A percentile compares a stretch with the other conserved stretches of the same genome.
phyloP scores from a whole-genome alignment of 2,888 invertebrate species.

The Phrixothrix hirtus region DNA sequence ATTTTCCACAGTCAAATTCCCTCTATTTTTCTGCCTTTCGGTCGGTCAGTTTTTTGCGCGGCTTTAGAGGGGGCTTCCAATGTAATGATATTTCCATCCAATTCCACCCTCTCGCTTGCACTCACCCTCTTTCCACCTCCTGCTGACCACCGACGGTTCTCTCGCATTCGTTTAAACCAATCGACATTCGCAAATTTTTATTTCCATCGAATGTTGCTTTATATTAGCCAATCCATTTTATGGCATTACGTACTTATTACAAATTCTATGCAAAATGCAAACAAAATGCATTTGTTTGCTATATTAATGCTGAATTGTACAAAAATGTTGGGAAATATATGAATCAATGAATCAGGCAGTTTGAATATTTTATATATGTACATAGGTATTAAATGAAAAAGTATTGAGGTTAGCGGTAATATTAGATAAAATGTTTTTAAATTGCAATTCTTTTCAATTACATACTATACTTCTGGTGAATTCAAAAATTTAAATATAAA shows the following conservation, averaged over 20 bases:
- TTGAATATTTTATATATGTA: too few species aligned
- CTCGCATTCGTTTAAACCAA: conserved; percentile 44
- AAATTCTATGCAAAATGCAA: conserved; percentile 36
- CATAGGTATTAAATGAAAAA: too few species aligned
- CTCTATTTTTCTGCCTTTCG: conserved; percentile 58
- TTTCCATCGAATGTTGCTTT: conserved; percentile 41
- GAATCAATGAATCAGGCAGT: too few species aligned
- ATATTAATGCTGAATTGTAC: conserved; percentile 15
- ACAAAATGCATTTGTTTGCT: conserved; percentile 26
- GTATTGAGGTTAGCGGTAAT: too few species aligned
- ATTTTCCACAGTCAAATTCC: conserved; percentile 59
- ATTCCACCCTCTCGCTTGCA: conserved; percentile 46
- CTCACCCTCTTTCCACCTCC: conserved; percentile 30
- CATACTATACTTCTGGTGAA: too few species aligned
- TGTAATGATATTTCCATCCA: conserved; percentile 58
- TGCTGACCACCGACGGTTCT: conserved; percentile 50
- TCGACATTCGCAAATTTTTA: conserved; percentile 43
- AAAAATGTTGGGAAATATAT: too few species aligned
- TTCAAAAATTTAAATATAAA: too few species aligned
- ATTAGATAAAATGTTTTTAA: too few species aligned
- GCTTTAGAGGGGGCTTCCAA: conserved; percentile 54
- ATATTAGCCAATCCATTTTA: conserved; percentile 46
- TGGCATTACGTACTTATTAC: conserved; percentile 40
- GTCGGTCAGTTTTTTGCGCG: conserved; percentile 54
- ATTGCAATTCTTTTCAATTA: too few species aligned